Percentiles rank a stretch among this genome's conserved stretches.
phyloP scores from a whole-genome alignment of 1,140 invertebrate species.

The Lordiphosa clarofinis region DNA sequence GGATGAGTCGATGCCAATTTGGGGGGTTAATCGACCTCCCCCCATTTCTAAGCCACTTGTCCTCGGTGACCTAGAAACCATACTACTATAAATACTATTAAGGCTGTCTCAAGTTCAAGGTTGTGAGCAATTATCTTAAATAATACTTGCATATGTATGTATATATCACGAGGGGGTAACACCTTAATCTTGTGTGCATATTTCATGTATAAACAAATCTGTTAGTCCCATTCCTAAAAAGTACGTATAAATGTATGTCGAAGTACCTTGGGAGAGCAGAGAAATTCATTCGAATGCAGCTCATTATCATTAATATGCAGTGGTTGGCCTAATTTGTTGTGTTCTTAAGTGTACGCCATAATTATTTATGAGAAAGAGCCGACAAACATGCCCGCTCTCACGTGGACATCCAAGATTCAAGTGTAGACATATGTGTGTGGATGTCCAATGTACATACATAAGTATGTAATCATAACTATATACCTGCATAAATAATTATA shows the following conservation, averaged over 20 bases:
- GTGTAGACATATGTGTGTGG: slow-evolving; percentile 4
- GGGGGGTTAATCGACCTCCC: too few species aligned
- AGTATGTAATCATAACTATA: slow-evolving; percentile 39
- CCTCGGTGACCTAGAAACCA: slow-evolving; percentile 27
- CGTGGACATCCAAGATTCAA: slow-evolving; percentile 4
- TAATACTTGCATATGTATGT: slow-evolving; percentile 25
- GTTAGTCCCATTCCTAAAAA: neutral
- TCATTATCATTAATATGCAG: slow-evolving; percentile 75
- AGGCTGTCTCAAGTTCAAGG: slow-evolving; percentile 33
- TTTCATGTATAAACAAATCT: slow-evolving; percentile 3
- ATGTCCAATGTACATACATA: slow-evolving; percentile 11
- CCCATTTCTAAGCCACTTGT: neutral
- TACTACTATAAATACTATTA: neutral
- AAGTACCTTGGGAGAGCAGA: slow-evolving; percentile 19
- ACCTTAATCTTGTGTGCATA: neutral
- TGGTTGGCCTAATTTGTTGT: slow-evolving; percentile 68
- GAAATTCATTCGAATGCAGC: slow-evolving; percentile 59
- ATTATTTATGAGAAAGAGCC: slow-evolving; percentile 47
- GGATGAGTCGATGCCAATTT: too few species aligned
- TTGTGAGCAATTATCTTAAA: slow-evolving; percentile 43
- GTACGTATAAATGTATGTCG: neutral
- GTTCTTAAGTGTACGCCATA: slow-evolving; percentile 21
- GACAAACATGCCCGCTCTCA: slow-evolving; percentile 34
- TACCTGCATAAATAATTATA: slow-evolving; percentile 60
- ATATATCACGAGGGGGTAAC: neutral